phyloP scores from a whole-genome alignment of 2,888 invertebrate species.

The Mesorhabditis spiculigera region DNA sequence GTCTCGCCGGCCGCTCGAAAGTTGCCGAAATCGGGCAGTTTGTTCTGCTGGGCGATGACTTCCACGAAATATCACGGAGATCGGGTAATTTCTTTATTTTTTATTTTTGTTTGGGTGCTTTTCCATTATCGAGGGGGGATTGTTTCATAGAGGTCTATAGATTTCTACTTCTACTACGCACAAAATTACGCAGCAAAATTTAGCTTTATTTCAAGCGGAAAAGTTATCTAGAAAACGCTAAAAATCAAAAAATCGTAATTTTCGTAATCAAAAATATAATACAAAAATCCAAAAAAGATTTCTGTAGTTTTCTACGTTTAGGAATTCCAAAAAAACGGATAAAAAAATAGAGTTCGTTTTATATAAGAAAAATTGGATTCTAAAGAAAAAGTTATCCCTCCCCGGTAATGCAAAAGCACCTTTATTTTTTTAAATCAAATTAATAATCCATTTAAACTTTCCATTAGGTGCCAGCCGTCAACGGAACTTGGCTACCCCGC shows the following conservation, averaged over 20 bases:
- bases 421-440: not conserved
- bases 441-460: not conserved
- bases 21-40: slow-evolving; percentile 13
- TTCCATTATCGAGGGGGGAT: too few relatives aligned
- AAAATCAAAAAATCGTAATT: too few relatives aligned
- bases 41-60: slow-evolving; percentile 22
- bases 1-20: slow-evolving; percentile 9
- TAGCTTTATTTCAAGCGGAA: too few relatives aligned
- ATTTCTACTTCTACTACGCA: too few relatives aligned
- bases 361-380: slow-evolving; percentile 1
- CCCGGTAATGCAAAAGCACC: not conserved
- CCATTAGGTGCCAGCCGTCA: slow-evolving; percentile 20
- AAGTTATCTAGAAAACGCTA: too few relatives aligned
- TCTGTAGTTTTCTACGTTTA: not conserved
- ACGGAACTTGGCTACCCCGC: slow-evolving; percentile 27
- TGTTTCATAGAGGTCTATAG: too few relatives aligned
- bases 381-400: not conserved
- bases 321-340: not conserved
- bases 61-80: slow-evolving; percentile 15
- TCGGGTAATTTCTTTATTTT: slow-evolving; percentile 4
- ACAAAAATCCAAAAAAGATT: too few relatives aligned
- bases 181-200: too few relatives aligned
- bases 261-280: too few relatives aligned
- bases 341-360: not conserved
- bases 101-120: too few relatives aligned